Conservation (phyloP, 2,113 vertebrate species). For the Sus scrofa region DNA sequence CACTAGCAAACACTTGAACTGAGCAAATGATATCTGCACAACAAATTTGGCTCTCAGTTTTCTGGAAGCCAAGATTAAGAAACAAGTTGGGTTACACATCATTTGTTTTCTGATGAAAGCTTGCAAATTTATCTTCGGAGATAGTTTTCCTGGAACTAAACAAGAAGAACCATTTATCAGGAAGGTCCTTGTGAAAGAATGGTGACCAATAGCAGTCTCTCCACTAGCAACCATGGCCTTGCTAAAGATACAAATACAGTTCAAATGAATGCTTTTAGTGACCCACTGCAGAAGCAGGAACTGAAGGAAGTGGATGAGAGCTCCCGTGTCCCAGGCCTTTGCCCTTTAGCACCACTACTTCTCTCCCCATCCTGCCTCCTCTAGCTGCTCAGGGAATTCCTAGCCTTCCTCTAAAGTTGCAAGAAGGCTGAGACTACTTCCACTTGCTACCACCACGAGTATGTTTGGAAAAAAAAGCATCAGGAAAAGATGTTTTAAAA, state of each 20-base stretch:
- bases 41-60: slow-evolving; percentile 23
- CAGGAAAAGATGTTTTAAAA: slow-evolving; percentile 47
- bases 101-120: slow-evolving; percentile 71
- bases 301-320: background rate
- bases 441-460: background rate
- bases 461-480: background rate
- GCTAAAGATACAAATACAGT: slow-evolving; percentile 12
- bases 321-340: background rate
- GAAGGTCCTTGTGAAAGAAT: slow-evolving; percentile 38
- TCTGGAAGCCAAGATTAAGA: slow-evolving; percentile 64
- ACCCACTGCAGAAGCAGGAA: background rate
- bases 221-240: slow-evolving; percentile 32
- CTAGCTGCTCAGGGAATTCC: background rate
- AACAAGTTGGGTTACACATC: slow-evolving; percentile 36
- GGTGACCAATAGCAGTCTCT: background rate
- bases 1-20: background rate
- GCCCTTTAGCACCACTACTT: background rate
- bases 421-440: slow-evolving; percentile 19
- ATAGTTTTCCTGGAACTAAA: slow-evolving; percentile 67
- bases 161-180: slow-evolving; percentile 20
- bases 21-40: background rate
- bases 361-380: background rate
- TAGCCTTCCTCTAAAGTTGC: slow-evolving; percentile 10
- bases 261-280: background rate
- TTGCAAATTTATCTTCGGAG: slow-evolving; percentile 63